Evolutionary conservation across 1,140 invertebrate genomes (phyloP).

Genomic region (Vollenhovia emeryi): DNA sequence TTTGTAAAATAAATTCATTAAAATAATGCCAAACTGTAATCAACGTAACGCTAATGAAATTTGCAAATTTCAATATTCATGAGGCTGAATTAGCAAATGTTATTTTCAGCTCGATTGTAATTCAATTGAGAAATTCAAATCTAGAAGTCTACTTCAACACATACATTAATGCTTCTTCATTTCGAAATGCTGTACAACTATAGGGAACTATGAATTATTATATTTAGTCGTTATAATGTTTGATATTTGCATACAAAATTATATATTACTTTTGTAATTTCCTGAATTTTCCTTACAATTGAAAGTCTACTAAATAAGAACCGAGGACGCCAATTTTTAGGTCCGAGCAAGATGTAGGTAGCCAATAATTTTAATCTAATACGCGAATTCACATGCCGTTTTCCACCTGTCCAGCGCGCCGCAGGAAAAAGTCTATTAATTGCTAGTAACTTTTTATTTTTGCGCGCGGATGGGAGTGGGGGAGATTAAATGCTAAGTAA

Average conservation of each 20-base stretch:
- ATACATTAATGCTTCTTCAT: background rate
- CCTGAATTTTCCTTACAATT: background rate
- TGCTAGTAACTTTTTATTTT: no score
- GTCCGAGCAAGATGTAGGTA: no score
- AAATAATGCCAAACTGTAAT: constrained; percentile 21
- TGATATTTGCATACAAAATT: background rate
- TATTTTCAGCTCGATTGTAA: background rate
- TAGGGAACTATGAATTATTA: background rate
- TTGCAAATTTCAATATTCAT: constrained; percentile 40
- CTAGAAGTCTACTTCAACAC: no score
- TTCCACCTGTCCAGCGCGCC: no score
- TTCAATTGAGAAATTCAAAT: background rate
- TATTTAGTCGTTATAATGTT: background rate
- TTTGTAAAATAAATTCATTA: background rate
- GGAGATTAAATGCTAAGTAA: no score
- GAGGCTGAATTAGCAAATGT: constrained; percentile 2
- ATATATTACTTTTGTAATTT: background rate
- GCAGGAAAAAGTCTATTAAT: background rate
- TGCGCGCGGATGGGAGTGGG: no score
- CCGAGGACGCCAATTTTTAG: no score
- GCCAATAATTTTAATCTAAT: no score
- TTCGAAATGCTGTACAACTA: background rate
- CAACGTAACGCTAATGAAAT: background rate
- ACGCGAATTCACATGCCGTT: no score
- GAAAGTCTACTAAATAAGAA: no score